These are phyloP conservation scores for Pinna nobilis DNA, from an alignment of 1,140 invertebrate species.

Conservation along the genomic window DNA sequence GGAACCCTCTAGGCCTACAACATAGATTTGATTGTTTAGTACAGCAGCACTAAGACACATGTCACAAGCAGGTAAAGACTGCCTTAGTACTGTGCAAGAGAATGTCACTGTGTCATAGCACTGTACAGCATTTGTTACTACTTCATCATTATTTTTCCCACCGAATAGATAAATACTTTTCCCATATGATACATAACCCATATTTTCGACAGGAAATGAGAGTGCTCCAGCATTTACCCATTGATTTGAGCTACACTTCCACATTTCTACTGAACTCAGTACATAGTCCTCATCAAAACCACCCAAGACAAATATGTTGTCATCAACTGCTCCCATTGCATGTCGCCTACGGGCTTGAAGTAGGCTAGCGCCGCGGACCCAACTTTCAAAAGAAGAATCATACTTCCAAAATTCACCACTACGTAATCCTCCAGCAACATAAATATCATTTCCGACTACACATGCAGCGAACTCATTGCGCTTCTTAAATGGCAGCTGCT, in stretches of 20 bases:
- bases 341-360: slow-evolving; percentile 65
- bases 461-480: slow-evolving; percentile 69
- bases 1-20: slow-evolving; percentile 69
- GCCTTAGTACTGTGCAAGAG: slow-evolving; percentile 51
- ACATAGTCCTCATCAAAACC: slow-evolving; percentile 71
- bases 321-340: slow-evolving; percentile 68
- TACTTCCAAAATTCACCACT: slow-evolving; percentile 71
- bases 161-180: slow-evolving; percentile 68
- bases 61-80: slow-evolving; percentile 65
- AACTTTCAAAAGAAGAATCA: slow-evolving; percentile 67
- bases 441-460: slow-evolving; percentile 67
- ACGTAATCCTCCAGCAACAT: slow-evolving; percentile 66
- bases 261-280: slow-evolving; percentile 64
- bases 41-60: slow-evolving; percentile 69
- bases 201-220: slow-evolving; percentile 68
- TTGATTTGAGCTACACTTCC: slow-evolving; percentile 60
- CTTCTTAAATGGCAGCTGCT: slow-evolving; percentile 68
- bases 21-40: slow-evolving; percentile 64
- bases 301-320: slow-evolving; percentile 65
- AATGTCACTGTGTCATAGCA: slow-evolving; percentile 63
- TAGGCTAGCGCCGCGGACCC: slow-evolving; percentile 64
- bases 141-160: slow-evolving; percentile 69
- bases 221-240: slow-evolving; percentile 62
- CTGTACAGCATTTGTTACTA: slow-evolving; percentile 68
- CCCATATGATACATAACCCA: slow-evolving; percentile 67